These are phyloP conservation scores for Caenorhabditis sp. DNA, from an alignment of 2,888 invertebrate genomes.

Conservation along the genomic window DNA sequence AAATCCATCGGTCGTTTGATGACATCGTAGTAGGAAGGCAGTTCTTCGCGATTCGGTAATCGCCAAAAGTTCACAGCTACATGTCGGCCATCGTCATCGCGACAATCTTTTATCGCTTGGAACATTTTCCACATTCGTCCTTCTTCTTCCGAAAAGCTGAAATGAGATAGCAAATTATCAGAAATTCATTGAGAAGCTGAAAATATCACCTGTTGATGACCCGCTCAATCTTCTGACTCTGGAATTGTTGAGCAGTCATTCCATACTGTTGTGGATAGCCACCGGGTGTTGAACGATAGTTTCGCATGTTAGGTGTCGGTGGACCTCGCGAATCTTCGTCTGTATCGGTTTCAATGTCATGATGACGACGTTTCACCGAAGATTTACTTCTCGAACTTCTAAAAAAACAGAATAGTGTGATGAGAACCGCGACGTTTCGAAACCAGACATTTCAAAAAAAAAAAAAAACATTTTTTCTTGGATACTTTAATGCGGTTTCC, in stretches of 20 bases:
- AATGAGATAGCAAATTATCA: not conserved
- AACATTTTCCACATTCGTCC: conserved; percentile 84
- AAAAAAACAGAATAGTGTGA: no score
- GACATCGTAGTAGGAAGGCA: conserved; percentile 95
- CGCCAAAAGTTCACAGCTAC: conserved; percentile 93
- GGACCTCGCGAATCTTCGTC: not conserved
- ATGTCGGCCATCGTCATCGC: conserved; percentile 85
- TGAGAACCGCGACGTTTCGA: no score
- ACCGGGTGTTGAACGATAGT: not conserved
- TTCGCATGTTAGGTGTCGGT: not conserved
- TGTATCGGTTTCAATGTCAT: not conserved
- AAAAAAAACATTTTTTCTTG: no score
- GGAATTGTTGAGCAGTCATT: not conserved
- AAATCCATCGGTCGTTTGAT: conserved; percentile 95
- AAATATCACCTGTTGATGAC: not conserved
- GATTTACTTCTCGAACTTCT: not conserved
- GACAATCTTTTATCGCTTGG: conserved; percentile 83
- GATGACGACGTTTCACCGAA: not conserved
- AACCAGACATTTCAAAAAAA: no score
- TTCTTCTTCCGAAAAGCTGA: conserved; percentile 38
- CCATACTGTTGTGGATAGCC: not conserved
- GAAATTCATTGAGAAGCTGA: no score
- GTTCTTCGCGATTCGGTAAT: conserved; percentile 83
- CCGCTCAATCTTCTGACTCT: not conserved
- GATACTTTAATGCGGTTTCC: no score